Conservation (phyloP, 2,888 invertebrate species). For the Zygothrica quintamaculata region DNA sequence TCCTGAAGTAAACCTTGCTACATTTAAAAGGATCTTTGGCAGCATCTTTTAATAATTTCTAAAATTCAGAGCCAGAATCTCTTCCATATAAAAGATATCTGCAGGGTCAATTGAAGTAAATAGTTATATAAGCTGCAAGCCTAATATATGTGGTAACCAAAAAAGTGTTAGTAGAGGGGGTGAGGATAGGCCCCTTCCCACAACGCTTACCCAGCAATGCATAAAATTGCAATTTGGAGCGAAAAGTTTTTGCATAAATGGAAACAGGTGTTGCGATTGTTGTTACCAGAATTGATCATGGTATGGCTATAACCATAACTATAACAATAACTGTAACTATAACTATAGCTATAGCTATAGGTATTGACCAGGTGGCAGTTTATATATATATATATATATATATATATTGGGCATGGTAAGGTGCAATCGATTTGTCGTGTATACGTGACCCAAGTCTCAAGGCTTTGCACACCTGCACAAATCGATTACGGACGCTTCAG, state of each 20-base stretch:
- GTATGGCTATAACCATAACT: too few relatives aligned
- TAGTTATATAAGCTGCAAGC: too few relatives aligned
- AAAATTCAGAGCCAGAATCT: too few relatives aligned
- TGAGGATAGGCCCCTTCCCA: background rate
- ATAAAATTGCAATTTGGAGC: slow-evolving; percentile 60
- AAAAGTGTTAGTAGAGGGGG: background rate
- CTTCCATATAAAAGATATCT: too few relatives aligned
- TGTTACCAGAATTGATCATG: slow-evolving; percentile 18
- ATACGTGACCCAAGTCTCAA: slow-evolving; percentile 66
- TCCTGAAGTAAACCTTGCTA: too few relatives aligned
- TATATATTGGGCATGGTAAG: slow-evolving; percentile 60
- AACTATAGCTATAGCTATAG: slow-evolving; percentile 21
- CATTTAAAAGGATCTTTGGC: too few relatives aligned
- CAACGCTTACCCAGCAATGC: slow-evolving; percentile 12
- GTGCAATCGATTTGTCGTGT: slow-evolving; percentile 78
- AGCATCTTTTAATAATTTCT: too few relatives aligned
- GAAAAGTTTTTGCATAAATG: slow-evolving; percentile 34
- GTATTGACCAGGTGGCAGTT: slow-evolving; percentile 64
- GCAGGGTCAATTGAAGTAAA: too few relatives aligned
- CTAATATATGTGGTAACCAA: too few relatives aligned
- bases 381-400: too few relatives aligned
- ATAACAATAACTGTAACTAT: too few relatives aligned
- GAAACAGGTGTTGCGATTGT: slow-evolving; percentile 52
- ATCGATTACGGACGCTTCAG: slow-evolving; percentile 74
- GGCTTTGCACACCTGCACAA: slow-evolving; percentile 48